Base-by-base conservation (phyloP, 1,140 invertebrate genomes). In the Cryptotermes secundus region DNA sequence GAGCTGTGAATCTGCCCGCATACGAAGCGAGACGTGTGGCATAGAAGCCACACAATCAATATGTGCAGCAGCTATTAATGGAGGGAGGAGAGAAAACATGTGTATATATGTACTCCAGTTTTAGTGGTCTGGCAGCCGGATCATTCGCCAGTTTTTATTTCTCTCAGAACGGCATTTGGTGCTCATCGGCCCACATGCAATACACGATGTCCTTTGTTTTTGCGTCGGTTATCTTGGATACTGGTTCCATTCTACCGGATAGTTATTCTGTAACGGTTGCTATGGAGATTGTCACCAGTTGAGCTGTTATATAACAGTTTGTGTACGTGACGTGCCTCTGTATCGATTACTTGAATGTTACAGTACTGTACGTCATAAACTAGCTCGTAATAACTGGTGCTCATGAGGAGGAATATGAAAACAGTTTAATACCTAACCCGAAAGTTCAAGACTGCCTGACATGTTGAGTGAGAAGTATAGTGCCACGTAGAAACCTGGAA, bases 221-320 rank as follows among this genome's bases (percentile, higher is more conserved):
- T 14, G 26, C 7, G n/a, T 31, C 26, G 59, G 7, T 72, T 72
- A 72, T 72, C 59, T 31, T 31, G 59, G 26, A 72, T 72, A 31
- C 26, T 31, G 59, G 59, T 31, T 72, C 19, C 59, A n/a, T 26
- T 31, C 59, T 72, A 9, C 7, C 59, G n/a, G n/a, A 72, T 72
- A 72, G 26, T 72, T 72, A 72, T 72, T 49, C 59, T 72, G 59
- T 72, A n/a, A n/a, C 59, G n/a, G 59, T 72, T 72, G 59, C 59
- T 72, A 72, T 72, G 59, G 59, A 31, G n/a, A 72, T 16, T 72
- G 59, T 72, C 26, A 16, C 59, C 59, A 72, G 45, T 49, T 49
- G 14, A 3, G 45, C 45, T 49, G 45, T 49, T 49, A 49, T 19
- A 49, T 49, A 49, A 49, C 45, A 49, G 45, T 49, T 19, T 12